Evolutionary conservation across 1,140 invertebrate genomes (phyloP), one percentile per base, ranked within the genome.

Genomic region (Apolygus lucorum): DNA sequence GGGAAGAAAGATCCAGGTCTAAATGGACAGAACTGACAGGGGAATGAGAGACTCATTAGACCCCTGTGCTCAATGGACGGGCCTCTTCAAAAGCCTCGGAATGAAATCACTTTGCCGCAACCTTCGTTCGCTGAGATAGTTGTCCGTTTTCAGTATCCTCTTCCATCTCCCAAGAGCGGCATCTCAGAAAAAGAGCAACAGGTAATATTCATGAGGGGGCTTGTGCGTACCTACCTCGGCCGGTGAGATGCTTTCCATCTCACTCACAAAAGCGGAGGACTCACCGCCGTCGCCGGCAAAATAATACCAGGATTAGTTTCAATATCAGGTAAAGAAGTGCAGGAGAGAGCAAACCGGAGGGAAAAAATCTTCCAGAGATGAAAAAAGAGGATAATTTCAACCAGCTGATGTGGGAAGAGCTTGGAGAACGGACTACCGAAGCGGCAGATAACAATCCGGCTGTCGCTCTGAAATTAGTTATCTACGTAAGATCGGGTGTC

Each of bases 311-410:
- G 54, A 59, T 59, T 14, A 59, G 54, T 59, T 59, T 59, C 54
- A 59, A 59, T 59, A 70, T 22, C 24, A 68, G 63, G 52, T 26
- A 68, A 21, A 29, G 42, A 14, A 69, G 67, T 21, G 67, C 17
- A 63, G 17, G 66, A 69, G 70, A 71, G 67, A 71, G 70, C 68
- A 28, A 71, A 27, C 59, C 68, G 62, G 28, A 68, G 63, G n/a
- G 64, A 66, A 24, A 52, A 13, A 21, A 59, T 14, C 28, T 28
- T 13, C n/a, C n/a, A n/a, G 66, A 24, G 66, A 17, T n/a, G 66
- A 52, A 27, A 34, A 11, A 28, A 14, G 54, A 59, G 54, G 22
- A 59, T 59, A 42, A 42, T 24, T 59, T 59, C 13, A 59, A 59
- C 11, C 54, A 59, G 54, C 54, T 59, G 54, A 59, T 59, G 54